Percentiles rank a stretch among this genome's conserved stretches.
These are phyloP conservation scores for Agrochola lota DNA, from an alignment of 2,888 invertebrate species.

Conservation along the genomic window DNA sequence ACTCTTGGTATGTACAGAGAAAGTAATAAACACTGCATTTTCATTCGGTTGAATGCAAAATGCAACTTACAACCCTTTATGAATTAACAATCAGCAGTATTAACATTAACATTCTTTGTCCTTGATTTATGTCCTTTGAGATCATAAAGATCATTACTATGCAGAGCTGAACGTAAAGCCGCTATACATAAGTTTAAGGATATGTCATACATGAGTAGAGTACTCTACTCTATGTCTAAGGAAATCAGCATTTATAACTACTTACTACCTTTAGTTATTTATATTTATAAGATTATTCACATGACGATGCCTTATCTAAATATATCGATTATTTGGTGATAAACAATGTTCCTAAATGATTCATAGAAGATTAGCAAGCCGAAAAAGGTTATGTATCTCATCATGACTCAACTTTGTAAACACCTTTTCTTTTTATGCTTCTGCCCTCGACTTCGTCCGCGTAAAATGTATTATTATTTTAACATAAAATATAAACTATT, in stretches of 20 bases:
- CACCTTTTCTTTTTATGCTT: not conserved
- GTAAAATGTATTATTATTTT: no score
- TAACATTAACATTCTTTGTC: constrained; percentile 37
- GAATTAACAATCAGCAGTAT: constrained; percentile 19
- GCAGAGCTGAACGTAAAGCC: constrained; percentile 29
- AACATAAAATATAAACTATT: no score
- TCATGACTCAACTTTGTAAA: constrained; percentile 22
- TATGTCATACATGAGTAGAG: constrained; percentile 37
- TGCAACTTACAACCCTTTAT: constrained; percentile 7
- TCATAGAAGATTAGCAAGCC: constrained; percentile 26
- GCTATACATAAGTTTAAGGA: constrained; percentile 52
- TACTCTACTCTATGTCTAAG: constrained; percentile 34
- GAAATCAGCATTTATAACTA: constrained; percentile 29
- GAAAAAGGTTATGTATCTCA: constrained; percentile 21
- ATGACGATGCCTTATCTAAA: constrained; percentile 21
- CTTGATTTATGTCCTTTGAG: constrained; percentile 44
- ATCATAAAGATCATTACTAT: constrained; percentile 43
- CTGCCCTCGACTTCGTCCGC: no score
- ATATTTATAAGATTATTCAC: not conserved
- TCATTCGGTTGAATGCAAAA: constrained; percentile 10
- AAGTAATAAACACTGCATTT: not conserved
- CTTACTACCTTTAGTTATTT: not conserved
- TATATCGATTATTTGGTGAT: constrained; percentile 38
- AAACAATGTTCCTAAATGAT: constrained; percentile 16
- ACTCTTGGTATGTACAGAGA: not conserved